Evolutionary conservation across 2,888 invertebrate species (phyloP).

Genomic region (Caenorhabditis uteleia): DNA sequence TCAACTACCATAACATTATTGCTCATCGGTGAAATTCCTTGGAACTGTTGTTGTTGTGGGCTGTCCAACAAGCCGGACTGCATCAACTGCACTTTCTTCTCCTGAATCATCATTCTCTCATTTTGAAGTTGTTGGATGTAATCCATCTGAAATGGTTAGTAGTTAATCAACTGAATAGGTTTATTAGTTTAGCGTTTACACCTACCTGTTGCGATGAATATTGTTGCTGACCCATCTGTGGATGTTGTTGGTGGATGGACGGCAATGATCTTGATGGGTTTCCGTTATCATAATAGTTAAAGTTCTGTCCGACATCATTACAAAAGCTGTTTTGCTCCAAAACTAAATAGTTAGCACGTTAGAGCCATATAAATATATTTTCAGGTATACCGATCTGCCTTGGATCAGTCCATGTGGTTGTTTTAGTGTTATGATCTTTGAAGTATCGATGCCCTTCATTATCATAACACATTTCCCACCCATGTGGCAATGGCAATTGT

Average conservation of each 20-base stretch:
- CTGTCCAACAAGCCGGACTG: slow-evolving; percentile 44
- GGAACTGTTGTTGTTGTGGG: slow-evolving; percentile 27
- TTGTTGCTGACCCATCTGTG: slow-evolving; percentile 22
- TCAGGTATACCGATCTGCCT: slow-evolving; percentile 25
- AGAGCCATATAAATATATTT: not conserved
- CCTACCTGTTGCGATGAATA: slow-evolving; percentile 1
- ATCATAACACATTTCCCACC: slow-evolving; percentile 47
- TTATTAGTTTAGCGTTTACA: slow-evolving; percentile 14
- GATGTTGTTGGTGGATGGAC: slow-evolving; percentile 35
- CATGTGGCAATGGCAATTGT: slow-evolving; percentile 37
- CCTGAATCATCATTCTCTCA: slow-evolving; percentile 46
- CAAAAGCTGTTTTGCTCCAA: too few relatives aligned
- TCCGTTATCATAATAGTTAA: slow-evolving; percentile 21
- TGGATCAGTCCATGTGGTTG: slow-evolving; percentile 49
- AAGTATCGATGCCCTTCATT: slow-evolving; percentile 42
- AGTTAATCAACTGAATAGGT: not conserved
- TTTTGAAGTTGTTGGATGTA: slow-evolving; percentile 48
- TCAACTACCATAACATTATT: not conserved
- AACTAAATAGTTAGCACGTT: too few relatives aligned
- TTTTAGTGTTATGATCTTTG: slow-evolving; percentile 46
- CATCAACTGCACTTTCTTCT: slow-evolving; percentile 45
- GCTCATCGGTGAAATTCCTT: slow-evolving; percentile 28
- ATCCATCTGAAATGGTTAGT: slow-evolving; percentile 25
- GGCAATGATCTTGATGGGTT: slow-evolving; percentile 33
- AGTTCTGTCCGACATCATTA: slow-evolving; percentile 1